Evolutionary conservation across 2,888 invertebrate genomes (phyloP), one percentile per base, ranked within the genome.

Genomic region (Scaptodrosophila latifasciaeformis): DNA sequence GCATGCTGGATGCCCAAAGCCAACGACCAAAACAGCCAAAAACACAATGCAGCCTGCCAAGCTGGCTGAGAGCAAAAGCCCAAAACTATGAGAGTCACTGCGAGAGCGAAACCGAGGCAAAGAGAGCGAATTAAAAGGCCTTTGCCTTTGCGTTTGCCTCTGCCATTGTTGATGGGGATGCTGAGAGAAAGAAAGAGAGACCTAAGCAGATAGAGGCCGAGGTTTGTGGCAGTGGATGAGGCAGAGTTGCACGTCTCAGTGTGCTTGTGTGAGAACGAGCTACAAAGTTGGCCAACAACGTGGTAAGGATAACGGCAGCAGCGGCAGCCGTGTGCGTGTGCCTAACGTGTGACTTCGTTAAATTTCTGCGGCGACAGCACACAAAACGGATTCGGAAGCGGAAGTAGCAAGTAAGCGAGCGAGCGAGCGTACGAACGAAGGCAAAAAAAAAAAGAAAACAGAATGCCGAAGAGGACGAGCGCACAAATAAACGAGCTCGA

Each of bases 361-460:
- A 76, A 80, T 79, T 76, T 76, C 78, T 80, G 81, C 75, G 75
- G 81, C 75, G 78, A 77, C 75, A 76, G 75, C 75, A 80, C 81
- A 76, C 75, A 76, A 76, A 76, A 76, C 75, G 75, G 75, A 76
- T 76, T 80, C 75, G 75, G 75, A 76, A 76, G 78, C 75, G 75
- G 75, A 76, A 76, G 75, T 70, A 76, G 75, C 81, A 76, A 76
- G 75, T 76, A 76, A 77, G 80, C 75, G 77, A 74, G 62, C 69
- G 49, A 69, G 13, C 59, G 50, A 50, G 19, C 60, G 52, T 13
- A 34, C 35, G 45, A 50, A 46, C 44, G 56, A 52, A 51, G 47
- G 52, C 15, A 15, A 37, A 37, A 3, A 18, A 39, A 2, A 4
- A 18, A 39, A 3, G 39, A 10, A 10, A 7, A 17, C 2, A 13